Evolutionary conservation across 2,888 invertebrate genomes (phyloP).

Genomic region (Patella caerulea): DNA sequence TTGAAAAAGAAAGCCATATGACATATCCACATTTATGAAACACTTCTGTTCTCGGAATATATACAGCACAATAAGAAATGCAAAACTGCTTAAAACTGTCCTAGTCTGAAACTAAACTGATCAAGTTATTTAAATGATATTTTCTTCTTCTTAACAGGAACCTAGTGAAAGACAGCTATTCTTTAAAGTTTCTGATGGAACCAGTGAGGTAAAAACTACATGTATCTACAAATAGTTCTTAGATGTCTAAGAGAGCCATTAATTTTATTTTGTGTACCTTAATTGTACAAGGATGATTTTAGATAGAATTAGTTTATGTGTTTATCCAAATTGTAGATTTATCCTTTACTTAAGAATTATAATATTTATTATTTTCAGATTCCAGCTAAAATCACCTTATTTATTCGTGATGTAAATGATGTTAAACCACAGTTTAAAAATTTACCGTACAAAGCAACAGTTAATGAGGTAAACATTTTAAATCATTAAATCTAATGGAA

Average conservation of each 20-base stretch:
- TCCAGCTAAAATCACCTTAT: constrained; percentile 64
- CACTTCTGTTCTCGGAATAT: no score
- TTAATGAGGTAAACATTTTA: constrained; percentile 55
- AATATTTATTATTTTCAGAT: constrained; percentile 44
- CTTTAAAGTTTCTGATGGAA: constrained; percentile 39
- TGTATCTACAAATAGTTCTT: not conserved
- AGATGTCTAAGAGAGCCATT: not conserved
- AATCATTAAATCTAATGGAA: not conserved
- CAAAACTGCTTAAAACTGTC: no score
- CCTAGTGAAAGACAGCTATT: constrained; percentile 44
- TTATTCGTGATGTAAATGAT: constrained; percentile 73
- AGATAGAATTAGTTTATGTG: no score
- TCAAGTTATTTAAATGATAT: no score
- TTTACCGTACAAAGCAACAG: constrained; percentile 55
- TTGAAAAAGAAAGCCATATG: no score
- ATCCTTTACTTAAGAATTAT: no score
- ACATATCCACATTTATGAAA: no score
- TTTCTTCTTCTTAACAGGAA: constrained; percentile 32
- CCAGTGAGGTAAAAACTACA: constrained; percentile 28
- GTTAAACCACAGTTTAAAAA: constrained; percentile 81
- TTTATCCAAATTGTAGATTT: no score
- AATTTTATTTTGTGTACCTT: no score
- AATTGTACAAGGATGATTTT: no score
- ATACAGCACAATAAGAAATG: no score
- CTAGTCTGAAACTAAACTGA: no score